Conservation (phyloP, 2,113 vertebrate genomes). For the Sclerurus mexicanus region DNA sequence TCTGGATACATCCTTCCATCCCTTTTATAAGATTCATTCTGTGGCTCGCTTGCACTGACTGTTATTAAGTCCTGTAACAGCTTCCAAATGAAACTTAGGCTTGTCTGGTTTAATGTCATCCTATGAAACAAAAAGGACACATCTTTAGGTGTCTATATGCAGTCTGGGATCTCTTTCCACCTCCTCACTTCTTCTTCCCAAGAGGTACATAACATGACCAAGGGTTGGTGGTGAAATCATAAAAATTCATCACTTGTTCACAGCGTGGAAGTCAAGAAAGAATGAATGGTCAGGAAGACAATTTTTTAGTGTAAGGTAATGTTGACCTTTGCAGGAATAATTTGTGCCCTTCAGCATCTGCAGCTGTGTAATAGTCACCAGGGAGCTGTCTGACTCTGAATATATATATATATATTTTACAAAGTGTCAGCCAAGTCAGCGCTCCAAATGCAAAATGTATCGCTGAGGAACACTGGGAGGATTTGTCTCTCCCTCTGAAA, state of each 20-base stretch:
- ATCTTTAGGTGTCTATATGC: background rate
- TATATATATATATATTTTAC: background rate
- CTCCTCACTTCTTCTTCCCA: slow-evolving; percentile 16
- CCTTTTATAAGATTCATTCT: background rate
- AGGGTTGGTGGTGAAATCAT: slow-evolving; percentile 52
- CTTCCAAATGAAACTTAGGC: slow-evolving; percentile 4
- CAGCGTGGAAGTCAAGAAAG: slow-evolving; percentile 27
- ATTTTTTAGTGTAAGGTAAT: slow-evolving; percentile 69
- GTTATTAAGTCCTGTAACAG: background rate
- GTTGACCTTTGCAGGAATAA: slow-evolving; percentile 61
- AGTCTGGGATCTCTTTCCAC: slow-evolving; percentile 27
- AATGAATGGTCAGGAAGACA: slow-evolving; percentile 58
- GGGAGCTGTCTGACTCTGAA: slow-evolving; percentile 45
- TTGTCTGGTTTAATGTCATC: background rate
- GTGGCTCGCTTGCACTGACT: background rate
- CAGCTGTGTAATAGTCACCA: slow-evolving; percentile 60
- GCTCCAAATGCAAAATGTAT: slow-evolving; percentile 52
- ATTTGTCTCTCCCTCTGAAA: slow-evolving; percentile 37
- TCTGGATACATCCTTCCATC: slow-evolving; percentile 2
- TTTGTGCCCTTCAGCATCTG: slow-evolving; percentile 67
- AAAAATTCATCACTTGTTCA: slow-evolving; percentile 59
- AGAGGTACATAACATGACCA: slow-evolving; percentile 4
- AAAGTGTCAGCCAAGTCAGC: slow-evolving; percentile 47
- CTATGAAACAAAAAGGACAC: background rate
- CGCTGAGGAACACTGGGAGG: slow-evolving; percentile 4